These are phyloP conservation scores for Bombus cullumanus DNA, from an alignment of 1,140 invertebrate species.

Conservation along the genomic window DNA sequence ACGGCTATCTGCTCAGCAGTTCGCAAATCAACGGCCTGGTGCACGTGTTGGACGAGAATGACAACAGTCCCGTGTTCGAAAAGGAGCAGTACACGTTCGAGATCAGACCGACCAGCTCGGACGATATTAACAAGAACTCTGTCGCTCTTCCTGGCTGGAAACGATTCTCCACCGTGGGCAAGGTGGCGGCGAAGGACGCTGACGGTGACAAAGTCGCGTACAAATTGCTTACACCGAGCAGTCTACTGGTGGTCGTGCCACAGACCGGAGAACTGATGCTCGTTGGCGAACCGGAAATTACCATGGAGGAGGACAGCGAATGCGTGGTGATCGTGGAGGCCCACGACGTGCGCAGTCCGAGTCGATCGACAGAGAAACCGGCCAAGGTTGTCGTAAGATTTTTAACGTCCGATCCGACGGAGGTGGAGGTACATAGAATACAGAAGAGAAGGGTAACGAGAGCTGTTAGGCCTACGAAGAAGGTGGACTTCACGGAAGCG, in stretches of 20 bases:
- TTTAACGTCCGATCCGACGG: constrained; percentile 83
- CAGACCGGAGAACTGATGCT: constrained; percentile 95
- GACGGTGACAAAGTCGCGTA: constrained; percentile 95
- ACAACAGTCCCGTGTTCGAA: constrained; percentile 93
- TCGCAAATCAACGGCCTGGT: constrained; percentile 89
- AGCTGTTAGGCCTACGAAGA: constrained; percentile 94
- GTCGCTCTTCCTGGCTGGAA: constrained; percentile 85
- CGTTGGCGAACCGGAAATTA: constrained; percentile 86
- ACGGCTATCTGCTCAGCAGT: constrained; percentile 88
- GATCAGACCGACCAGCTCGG: constrained; percentile 84
- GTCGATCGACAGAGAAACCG: constrained; percentile 86
- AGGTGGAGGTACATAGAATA: constrained; percentile 83
- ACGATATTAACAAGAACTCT: constrained; percentile 80
- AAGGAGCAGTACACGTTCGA: constrained; percentile 91
- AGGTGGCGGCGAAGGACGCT: constrained; percentile 91
- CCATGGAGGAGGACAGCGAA: constrained; percentile 85
- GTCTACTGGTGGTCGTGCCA: constrained; percentile 92
- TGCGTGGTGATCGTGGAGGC: constrained; percentile 89
- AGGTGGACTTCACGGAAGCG: constrained; percentile 95
- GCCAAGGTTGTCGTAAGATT: constrained; percentile 91
- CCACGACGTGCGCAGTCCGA: constrained; percentile 90
- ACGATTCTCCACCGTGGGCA: constrained; percentile 91
- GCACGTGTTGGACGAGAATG: constrained; percentile 92
- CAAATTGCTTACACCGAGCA: constrained; percentile 89
- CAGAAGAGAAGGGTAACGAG: constrained; percentile 92